phyloP scores from a whole-genome alignment of 92 coral and sea anemone species.

The Epizoanthus ramosus region DNA sequence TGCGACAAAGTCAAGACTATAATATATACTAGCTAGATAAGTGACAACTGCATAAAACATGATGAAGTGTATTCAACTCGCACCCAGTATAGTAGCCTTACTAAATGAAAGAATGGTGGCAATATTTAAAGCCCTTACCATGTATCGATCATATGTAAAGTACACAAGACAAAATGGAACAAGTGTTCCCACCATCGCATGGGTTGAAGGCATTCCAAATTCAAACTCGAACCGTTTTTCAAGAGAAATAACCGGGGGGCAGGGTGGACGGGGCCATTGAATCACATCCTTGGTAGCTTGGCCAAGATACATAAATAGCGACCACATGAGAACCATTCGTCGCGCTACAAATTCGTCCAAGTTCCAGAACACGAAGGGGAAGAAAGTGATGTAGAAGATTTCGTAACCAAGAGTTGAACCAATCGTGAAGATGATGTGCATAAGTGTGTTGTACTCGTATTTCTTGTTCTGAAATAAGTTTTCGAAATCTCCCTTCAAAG shows the following conservation, averaged over 20 bases:
- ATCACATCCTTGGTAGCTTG: slow-evolving; percentile 91
- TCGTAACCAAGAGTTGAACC: slow-evolving; percentile 96
- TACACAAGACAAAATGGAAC: slow-evolving; percentile 89
- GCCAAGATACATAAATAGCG: slow-evolving; percentile 86
- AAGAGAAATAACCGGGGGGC: slow-evolving; percentile 88
- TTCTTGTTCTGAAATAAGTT: slow-evolving; percentile 23
- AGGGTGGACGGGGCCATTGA: slow-evolving; percentile 91
- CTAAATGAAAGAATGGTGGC: not conserved
- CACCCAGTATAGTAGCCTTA: not conserved
- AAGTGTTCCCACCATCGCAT: slow-evolving; percentile 93
- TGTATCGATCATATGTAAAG: slow-evolving; percentile 87
- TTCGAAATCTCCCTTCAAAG: slow-evolving; percentile 43
- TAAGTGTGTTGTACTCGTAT: slow-evolving; percentile 73
- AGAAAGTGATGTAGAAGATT: slow-evolving; percentile 79
- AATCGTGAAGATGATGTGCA: slow-evolving; percentile 76
- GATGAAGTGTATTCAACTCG: slow-evolving; percentile 1
- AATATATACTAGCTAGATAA: not conserved
- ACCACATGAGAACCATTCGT: slow-evolving; percentile 75
- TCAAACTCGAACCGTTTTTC: slow-evolving; percentile 87
- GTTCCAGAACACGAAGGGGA: slow-evolving; percentile 95
- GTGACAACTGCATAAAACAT: not conserved
- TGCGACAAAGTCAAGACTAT: not conserved
- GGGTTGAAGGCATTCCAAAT: slow-evolving; percentile 96
- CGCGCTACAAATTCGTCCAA: slow-evolving; percentile 81
- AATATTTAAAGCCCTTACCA: slow-evolving; percentile 54